A percentile compares a stretch with the other conserved stretches of the same genome.
phyloP scores from a whole-genome alignment of 2,888 invertebrate genomes.

The Scaptomyza parva region DNA sequence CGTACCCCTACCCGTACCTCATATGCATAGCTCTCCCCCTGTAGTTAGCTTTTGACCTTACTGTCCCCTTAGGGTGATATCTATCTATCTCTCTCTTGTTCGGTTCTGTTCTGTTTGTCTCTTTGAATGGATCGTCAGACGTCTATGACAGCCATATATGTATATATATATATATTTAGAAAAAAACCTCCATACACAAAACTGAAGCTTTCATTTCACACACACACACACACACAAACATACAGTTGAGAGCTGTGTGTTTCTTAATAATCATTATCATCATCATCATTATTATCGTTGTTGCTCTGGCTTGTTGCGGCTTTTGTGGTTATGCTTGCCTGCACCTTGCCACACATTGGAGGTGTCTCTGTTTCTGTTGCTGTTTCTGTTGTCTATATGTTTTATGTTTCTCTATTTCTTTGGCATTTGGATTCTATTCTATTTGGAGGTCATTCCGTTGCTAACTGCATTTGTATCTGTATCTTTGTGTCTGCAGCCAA shows the following conservation, averaged over 20 bases:
- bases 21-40: no score
- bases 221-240: conserved; percentile 25
- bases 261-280: conserved; percentile 49
- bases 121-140: conserved; percentile 66
- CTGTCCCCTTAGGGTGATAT: conserved; percentile 34
- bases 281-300: conserved; percentile 28
- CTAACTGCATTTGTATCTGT: conserved; percentile 58
- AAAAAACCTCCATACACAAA: conserved; percentile 4
- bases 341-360: conserved; percentile 72
- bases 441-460: conserved; percentile 69
- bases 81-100: conserved; percentile 2
- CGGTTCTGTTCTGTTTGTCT: conserved; percentile 75
- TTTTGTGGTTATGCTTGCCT: conserved; percentile 69
- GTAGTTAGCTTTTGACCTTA: conserved; percentile 26
- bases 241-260: conserved; percentile 42
- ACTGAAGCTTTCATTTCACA: conserved; percentile 52
- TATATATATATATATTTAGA: neutral
- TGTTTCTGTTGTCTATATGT: conserved; percentile 5
- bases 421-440: conserved; percentile 54
- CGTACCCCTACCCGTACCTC: no score
- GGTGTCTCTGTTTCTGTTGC: conserved; percentile 25
- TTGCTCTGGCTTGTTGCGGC: conserved; percentile 34
- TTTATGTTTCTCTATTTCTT: conserved; percentile 19
- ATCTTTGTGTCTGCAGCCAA: conserved; percentile 62
- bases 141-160: conserved; percentile 45